Base-by-base conservation (phyloP, 2,888 invertebrate genomes). In the Lottia scabra region DNA sequence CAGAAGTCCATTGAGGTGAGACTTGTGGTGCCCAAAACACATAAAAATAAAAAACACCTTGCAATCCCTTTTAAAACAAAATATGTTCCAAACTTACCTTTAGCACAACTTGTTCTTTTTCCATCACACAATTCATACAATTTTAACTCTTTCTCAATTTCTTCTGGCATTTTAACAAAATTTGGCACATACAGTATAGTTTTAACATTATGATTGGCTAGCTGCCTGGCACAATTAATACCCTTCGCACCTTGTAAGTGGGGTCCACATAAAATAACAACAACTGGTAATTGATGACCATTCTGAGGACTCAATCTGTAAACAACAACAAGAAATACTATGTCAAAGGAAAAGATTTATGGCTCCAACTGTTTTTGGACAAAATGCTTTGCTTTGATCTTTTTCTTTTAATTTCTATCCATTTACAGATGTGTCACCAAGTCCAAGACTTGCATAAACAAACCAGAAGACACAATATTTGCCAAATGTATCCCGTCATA, bases 251-350 rank as follows among this genome's bases (percentile, higher is more conserved):
- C 91, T 78, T 90, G 90, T 85, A 91, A 91, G 89, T 94, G 93
- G 44, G 94, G 92, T 81, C 93, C 93, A 83, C 93, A 93, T 74
- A 96, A 91, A 75, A 94, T 93, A 71, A 94, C 94, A 67, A 95
- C 95, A 65, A 92, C 92, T 70, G 96, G 96, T 92, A 93, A 92
- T 90, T 97, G 97, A 91, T 97, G 97, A 76, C 93, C 93, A 90
- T 97, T 97, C 84, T 94, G 93, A 65, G 96, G 94, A 87, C 94
- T 95, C 72, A 96, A 91, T 70, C 96, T 86, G 38, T 38, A 38
- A 38, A 38, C 10, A 38, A 38, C 8, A 38, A 38, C 8, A 10
- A 38, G 0, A 30, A 38, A 10, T 46, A 19, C 15, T 12, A 46
- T 27, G 13, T 19, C 45, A n/a, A 23, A n/a, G n/a, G n/a, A n/a